Base-by-base conservation (phyloP, 1,140 invertebrate species). In the Drosophila insularis region DNA sequence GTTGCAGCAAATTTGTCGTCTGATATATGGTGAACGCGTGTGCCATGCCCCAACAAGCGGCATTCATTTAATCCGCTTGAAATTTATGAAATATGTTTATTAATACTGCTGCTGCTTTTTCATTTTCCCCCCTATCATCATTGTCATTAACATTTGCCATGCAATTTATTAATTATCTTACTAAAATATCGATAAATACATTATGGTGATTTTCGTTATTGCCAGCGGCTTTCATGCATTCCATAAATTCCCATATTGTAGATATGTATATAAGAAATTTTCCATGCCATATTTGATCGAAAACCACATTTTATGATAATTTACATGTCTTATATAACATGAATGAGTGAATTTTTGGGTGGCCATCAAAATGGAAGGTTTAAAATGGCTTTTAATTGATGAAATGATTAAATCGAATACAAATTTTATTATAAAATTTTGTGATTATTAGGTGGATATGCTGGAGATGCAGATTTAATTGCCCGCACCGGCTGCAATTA, bases 21-120 rank as follows among this genome's bases (percentile, higher is more conserved):
- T 85, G 74, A 85, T 81, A 87, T 78, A 85, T 81, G 43, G 70
- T 31, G 10, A 35, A 56, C 66, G 81, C 74, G 71, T 81, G 74
- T 53, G 63, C 62, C 66, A 46, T 35, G 43, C 43, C 43, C 43
- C 43, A 11, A 8, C 17, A 50, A 3, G 40, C 40, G 10, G 40
- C 59, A 19, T 31, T 77, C 74, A 74, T 43, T 77, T 74, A 77
- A 77, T 77, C 71, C 66, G 27, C 21, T 58, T 59, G 19, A 27
- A 31, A 53, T 17, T 32, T 35, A 64, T 63, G 31, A 58, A 53
- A 61, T 62, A 19, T 62, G n/a, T 37, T 32, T 55, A 37, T 7
- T 39, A 63, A 55, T 39, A 31, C 35, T 31, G 37, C 35, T 10
- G 32, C 10, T 60, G 60, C 40, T 60, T 43, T 54, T 37, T n/a